phyloP scores from a whole-genome alignment of 2,888 invertebrate genomes.

The Drosophila peninsularis region DNA sequence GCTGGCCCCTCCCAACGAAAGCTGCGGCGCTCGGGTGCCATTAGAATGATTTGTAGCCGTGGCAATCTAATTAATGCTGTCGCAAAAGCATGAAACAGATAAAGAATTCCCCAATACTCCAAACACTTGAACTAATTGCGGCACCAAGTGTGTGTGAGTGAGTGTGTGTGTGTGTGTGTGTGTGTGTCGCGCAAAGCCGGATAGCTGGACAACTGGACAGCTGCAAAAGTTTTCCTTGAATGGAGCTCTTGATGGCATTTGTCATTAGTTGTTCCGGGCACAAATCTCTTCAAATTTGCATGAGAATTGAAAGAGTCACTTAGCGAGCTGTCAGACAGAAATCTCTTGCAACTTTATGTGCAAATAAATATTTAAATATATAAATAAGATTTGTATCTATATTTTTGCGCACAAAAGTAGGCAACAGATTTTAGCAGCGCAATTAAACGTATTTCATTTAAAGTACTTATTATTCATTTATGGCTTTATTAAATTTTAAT shows the following conservation, averaged over 20 bases:
- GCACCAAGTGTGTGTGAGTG: not conserved
- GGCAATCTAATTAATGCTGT: slow-evolving; percentile 77
- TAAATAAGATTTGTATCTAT: too few relatives aligned
- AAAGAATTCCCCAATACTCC: slow-evolving; percentile 32
- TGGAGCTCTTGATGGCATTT: slow-evolving; percentile 43
- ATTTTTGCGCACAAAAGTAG: too few relatives aligned
- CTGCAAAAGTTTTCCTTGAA: slow-evolving; percentile 29
- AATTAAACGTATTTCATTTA: too few relatives aligned
- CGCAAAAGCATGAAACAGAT: slow-evolving; percentile 42
- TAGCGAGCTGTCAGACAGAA: slow-evolving; percentile 50
- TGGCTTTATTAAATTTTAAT: too few relatives aligned
- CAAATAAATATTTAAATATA: not conserved
- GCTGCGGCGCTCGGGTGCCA: slow-evolving; percentile 61
- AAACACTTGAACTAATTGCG: slow-evolving; percentile 49
- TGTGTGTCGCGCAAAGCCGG: not conserved
- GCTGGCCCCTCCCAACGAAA: not conserved
- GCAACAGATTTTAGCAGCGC: too few relatives aligned
- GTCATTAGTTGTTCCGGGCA: slow-evolving; percentile 70
- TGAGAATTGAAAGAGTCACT: slow-evolving; percentile 49
- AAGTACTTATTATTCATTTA: too few relatives aligned
- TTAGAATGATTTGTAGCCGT: slow-evolving; percentile 76
- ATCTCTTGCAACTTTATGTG: slow-evolving; percentile 8
- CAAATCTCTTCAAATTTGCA: slow-evolving; percentile 71
- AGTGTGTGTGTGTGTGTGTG: not conserved
- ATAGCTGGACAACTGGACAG: not conserved